Evolutionary conservation across 2,888 invertebrate genomes (phyloP).

Genomic region (Clivina fossor): DNA sequence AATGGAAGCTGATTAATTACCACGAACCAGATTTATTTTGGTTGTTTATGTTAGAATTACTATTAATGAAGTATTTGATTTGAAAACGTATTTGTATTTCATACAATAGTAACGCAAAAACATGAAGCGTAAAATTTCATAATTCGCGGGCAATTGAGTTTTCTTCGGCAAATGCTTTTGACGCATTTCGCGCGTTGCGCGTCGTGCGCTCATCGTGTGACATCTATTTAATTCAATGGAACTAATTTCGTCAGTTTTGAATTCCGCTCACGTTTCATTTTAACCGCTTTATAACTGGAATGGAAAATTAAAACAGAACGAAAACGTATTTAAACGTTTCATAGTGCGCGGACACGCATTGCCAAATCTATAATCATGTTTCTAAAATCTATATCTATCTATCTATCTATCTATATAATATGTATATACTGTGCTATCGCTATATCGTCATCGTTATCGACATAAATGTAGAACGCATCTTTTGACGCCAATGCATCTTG

Average conservation of each 20-base stretch:
- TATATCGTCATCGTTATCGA: too few species aligned
- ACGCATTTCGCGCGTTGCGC: conserved; percentile 19
- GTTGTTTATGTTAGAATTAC: not conserved
- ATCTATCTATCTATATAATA: too few species aligned
- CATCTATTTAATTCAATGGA: conserved; percentile 31
- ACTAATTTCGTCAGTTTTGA: conserved; percentile 27
- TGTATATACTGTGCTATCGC: too few species aligned
- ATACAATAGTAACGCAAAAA: too few species aligned
- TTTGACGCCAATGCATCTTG: too few species aligned
- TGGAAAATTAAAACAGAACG: conserved; percentile 29
- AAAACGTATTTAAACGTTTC: conserved; percentile 21
- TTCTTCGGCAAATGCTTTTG: conserved; percentile 6
- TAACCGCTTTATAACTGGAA: conserved; percentile 29
- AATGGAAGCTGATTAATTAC: not conserved
- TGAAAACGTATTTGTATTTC: too few species aligned
- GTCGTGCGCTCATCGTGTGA: conserved; percentile 18
- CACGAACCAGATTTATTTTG: not conserved
- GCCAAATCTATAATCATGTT: not conserved
- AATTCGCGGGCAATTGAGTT: not conserved
- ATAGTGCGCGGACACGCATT: not conserved
- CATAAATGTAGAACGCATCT: too few species aligned
- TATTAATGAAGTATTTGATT: too few species aligned
- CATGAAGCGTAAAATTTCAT: too few species aligned
- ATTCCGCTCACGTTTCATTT: conserved; percentile 28
- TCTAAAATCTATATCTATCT: too few species aligned